Evolutionary conservation across 2,888 invertebrate genomes (phyloP), one percentile per base, ranked within the genome.

Genomic region (Loripinus fragilis): DNA sequence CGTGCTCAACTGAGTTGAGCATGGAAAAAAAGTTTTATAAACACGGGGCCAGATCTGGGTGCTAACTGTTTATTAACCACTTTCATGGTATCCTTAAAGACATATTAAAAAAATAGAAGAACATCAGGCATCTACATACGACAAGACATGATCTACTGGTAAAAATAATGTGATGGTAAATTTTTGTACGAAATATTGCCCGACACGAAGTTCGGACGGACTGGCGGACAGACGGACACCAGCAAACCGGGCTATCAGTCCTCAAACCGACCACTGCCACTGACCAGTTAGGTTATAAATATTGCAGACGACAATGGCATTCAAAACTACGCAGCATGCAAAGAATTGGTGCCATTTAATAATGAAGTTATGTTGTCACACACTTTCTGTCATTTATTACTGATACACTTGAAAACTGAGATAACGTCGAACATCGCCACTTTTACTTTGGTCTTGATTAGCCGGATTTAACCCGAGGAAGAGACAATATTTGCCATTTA

Each of bases 351-450:
- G 15, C 48, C 70, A 77, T 77, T 12, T 12, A 52, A 76, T 33
- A 84, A 73, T 65, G 79, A 84, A 50, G 85, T 82, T 7, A 25
- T 80, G 0, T 73, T 82, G 69, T 71, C 84, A 5, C 73, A 77
- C 42, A 81, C 38, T 5, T 12, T 38, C 38, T 38, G 38, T 38
- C 38, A 38, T 38, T 38, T 38, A 12, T 38, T 12, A 38, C 5
- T 38, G 38, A 38, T 38, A 38, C 5, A 38, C 38, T 38, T 38
- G 38, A 38, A 12, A 5, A 38, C 38, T 12, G 17, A 12, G 52
- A 52, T 52, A 52, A 52, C 52, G 23, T 25, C 25, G 25, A 25
- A 23, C 25, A 52, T 52, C 52, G 12, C 38, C 52, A 8, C 52
- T 25, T 7, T 8, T n/a, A 52, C 5, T 52, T 25, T 3, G 38